A percentile compares a stretch with the other conserved stretches of the same genome.
phyloP scores from a whole-genome alignment of 2,113 vertebrate genomes.

The Oreochromis niloticus region DNA sequence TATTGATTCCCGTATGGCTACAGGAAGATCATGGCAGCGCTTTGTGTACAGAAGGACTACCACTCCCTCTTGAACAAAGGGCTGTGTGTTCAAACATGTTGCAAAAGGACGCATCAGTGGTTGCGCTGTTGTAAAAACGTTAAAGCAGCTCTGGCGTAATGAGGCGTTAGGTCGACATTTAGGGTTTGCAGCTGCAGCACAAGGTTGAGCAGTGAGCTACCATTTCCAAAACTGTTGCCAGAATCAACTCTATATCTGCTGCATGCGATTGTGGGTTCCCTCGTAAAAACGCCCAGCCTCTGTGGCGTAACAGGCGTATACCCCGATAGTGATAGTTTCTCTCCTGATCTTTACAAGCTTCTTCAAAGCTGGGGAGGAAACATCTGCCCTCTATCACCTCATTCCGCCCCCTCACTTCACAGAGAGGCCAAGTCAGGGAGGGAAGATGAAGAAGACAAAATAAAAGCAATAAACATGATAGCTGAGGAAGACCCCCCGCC shows the following conservation, averaged over 20 bases:
- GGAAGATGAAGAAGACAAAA: neutral
- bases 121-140: neutral
- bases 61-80: neutral
- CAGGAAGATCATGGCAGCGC: neutral
- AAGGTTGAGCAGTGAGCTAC: neutral
- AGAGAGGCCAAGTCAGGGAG: neutral
- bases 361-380: constrained; percentile 53
- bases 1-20: neutral
- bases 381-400: constrained; percentile 51
- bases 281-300: neutral
- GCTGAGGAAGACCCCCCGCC: neutral
- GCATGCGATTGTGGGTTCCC: neutral
- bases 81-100: constrained; percentile 6
- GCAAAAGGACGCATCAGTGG: neutral
- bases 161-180: constrained; percentile 6
- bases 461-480: neutral
- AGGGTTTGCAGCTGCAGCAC: neutral
- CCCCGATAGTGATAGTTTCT: neutral
- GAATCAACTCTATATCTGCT: neutral
- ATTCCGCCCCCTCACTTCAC: constrained; percentile 58
- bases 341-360: constrained; percentile 26
- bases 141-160: neutral
- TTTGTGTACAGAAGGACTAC: neutral
- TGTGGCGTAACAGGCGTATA: neutral
- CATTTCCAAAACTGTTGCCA: constrained; percentile 33